phyloP scores from a whole-genome alignment of 2,888 invertebrate genomes.

The Trichopria drosophilae region DNA sequence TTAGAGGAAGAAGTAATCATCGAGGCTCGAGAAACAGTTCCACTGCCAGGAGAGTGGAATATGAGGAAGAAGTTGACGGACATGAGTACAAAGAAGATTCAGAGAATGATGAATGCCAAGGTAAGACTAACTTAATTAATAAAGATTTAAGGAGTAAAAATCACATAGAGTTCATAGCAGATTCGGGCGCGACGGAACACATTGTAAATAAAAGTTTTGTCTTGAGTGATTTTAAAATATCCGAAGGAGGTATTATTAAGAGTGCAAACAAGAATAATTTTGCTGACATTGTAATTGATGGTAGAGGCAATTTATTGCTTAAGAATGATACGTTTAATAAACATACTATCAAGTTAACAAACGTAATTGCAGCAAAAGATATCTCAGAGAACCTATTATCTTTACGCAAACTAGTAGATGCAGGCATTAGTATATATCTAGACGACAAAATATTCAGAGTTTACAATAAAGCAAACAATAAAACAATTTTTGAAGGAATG shows the following conservation, averaged over 20 bases:
- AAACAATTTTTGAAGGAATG: slow-evolving; percentile 27
- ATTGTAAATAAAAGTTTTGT: slow-evolving; percentile 26
- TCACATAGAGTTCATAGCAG: slow-evolving; percentile 29
- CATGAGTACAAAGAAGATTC: slow-evolving; percentile 4
- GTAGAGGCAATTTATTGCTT: slow-evolving; percentile 34
- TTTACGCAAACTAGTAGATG: slow-evolving; percentile 32
- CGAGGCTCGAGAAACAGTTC: slow-evolving; percentile 19
- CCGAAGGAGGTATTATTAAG: slow-evolving; percentile 27
- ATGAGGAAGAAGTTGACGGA: slow-evolving; percentile 10
- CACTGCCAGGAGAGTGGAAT: slow-evolving; percentile 25
- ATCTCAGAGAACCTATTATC: slow-evolving; percentile 38
- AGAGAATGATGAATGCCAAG: slow-evolving; percentile 5
- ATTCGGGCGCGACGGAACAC: slow-evolving; percentile 35
- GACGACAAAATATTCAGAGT: slow-evolving; percentile 30
- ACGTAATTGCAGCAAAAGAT: slow-evolving; percentile 34
- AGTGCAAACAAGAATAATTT: slow-evolving; percentile 34
- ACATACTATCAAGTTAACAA: slow-evolving; percentile 28
- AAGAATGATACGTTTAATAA: slow-evolving; percentile 18
- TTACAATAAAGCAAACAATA: slow-evolving; percentile 25
- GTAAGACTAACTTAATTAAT: slow-evolving; percentile 12
- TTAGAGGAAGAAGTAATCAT: slow-evolving; percentile 21
- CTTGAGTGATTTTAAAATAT: slow-evolving; percentile 16
- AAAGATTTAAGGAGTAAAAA: slow-evolving; percentile 2
- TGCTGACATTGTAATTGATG: slow-evolving; percentile 36
- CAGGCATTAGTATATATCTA: slow-evolving; percentile 30